Base-by-base conservation (phyloP, 2,797 vertebrate species). In the Chelmon rostratus region DNA sequence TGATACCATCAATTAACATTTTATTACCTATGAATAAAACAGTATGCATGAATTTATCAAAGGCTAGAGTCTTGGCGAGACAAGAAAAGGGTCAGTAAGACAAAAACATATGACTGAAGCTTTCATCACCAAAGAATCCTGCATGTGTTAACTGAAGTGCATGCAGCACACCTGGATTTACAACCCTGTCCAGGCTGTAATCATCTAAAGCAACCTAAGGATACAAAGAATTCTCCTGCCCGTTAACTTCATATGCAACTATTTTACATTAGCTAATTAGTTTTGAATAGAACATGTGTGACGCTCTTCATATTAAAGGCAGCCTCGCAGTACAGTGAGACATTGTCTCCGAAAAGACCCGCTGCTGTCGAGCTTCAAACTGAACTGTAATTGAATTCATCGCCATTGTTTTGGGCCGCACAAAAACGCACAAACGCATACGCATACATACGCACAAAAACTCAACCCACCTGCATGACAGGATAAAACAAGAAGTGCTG, bases 1-100 rank as follows among this genome's bases (percentile, higher is more conserved):
- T 81, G 49, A 78, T 54, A 38, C 25, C 2, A 47, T 68, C 44
- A 66, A 31, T 73, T 71, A 58, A 86, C 50, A 78, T 70, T 82
- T 80, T 16, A 77, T 79, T 49, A 31, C 40, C 56, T 21, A 49
- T 40, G 11, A 47, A 85, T 87, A 38, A 66, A 86, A 73, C 9
- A 77, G 76, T 33, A n/a, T 68, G 33, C 38, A 37, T 11, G 0
- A 25, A 25, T 79, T 64, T 8, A 79, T 86, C 42, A 82, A 67
- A 72, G 78, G 79, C 28, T n/a, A n/a, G n/a, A 54, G 28, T 19
- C 42, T 6, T 68, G 6, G 5, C 0, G n/a, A 74, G 52, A 46
- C 13, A 5, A 40, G 58, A 71, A 71, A 64, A n/a, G 37, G 44
- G 2, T 49, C 15, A 44, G 33, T 37, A 5, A 74, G 25, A 46